phyloP scores from a whole-genome alignment of 2,888 invertebrate genomes.

The Drosophila fulvimacula region DNA sequence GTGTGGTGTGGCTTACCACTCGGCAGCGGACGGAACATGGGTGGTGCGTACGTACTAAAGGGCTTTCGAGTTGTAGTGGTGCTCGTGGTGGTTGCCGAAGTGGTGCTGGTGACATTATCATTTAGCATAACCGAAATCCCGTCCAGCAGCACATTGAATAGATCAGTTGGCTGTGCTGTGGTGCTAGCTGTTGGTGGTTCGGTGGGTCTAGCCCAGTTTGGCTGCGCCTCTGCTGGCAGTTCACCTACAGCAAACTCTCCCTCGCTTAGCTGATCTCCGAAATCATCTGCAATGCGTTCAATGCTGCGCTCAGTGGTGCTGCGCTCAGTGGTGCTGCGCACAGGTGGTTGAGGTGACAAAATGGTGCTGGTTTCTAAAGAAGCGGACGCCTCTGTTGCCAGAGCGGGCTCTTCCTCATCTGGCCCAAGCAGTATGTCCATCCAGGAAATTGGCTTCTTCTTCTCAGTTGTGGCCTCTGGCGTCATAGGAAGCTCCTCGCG shows the following conservation, averaged over 20 bases:
- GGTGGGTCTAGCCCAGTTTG: slow-evolving; percentile 34
- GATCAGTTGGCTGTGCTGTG: slow-evolving; percentile 43
- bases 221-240: slow-evolving; percentile 66
- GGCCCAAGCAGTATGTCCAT: slow-evolving; percentile 77
- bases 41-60: slow-evolving; percentile 49
- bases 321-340: slow-evolving; percentile 12
- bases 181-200: slow-evolving; percentile 3
- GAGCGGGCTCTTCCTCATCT: slow-evolving; percentile 67
- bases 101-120: slow-evolving; percentile 45
- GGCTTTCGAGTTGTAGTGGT: slow-evolving; percentile 35
- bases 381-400: slow-evolving; percentile 28
- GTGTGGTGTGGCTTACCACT: slow-evolving; percentile 66
- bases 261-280: slow-evolving; percentile 63
- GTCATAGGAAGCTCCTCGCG: slow-evolving; percentile 18
- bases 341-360: not conserved
- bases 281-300: slow-evolving; percentile 73
- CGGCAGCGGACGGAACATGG: slow-evolving; percentile 77
- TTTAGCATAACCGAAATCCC: slow-evolving; percentile 74
- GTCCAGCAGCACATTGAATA: slow-evolving; percentile 72
- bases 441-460: slow-evolving; percentile 71
- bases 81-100: slow-evolving; percentile 19
- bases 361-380: slow-evolving; percentile 31
- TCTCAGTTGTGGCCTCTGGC: slow-evolving; percentile 55
- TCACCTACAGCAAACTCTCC: slow-evolving; percentile 73
- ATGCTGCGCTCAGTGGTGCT: slow-evolving; percentile 45